Evolutionary conservation across 2,797 vertebrate species (phyloP).

Genomic region (Acanthornis magna): DNA sequence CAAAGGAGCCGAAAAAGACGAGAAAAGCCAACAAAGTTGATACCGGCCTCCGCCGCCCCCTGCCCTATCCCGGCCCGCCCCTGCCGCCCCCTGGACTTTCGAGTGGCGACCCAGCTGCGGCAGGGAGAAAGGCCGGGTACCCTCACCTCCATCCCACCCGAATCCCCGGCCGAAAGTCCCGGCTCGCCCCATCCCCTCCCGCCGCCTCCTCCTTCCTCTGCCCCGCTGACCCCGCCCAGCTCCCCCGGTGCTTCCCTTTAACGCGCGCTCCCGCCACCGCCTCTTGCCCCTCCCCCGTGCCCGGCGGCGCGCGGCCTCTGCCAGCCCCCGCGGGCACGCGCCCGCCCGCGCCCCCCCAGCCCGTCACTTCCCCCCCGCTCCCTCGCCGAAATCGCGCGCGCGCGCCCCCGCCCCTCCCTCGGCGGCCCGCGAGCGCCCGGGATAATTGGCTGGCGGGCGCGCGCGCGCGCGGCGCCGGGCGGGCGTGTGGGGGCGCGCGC

Average conservation of each 20-base stretch:
- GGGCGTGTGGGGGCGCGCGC: neutral
- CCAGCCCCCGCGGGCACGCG: neutral
- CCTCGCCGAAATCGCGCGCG: slow-evolving; percentile 2
- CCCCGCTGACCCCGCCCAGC: neutral
- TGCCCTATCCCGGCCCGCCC: neutral
- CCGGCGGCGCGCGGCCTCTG: neutral
- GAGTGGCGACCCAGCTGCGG: neutral
- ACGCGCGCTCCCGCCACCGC: slow-evolving; percentile 43
- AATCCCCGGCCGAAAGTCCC: no score
- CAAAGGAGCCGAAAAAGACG: neutral
- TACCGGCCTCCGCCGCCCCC: neutral
- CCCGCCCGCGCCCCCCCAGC: neutral
- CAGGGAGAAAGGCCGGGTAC: no score
- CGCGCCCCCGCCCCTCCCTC: slow-evolving; percentile 3
- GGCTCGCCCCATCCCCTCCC: neutral
- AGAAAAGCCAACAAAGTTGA: slow-evolving; percentile 6
- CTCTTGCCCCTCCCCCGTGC: neutral
- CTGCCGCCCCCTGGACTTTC: neutral
- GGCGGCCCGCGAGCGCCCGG: slow-evolving; percentile 29
- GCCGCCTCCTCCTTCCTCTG: neutral
- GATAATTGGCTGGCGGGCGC: slow-evolving; percentile 53
- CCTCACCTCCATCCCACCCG: neutral
- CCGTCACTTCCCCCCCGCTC: neutral
- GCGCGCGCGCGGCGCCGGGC: neutral
- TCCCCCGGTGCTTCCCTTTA: slow-evolving; percentile 30